A percentile compares a stretch with the other conserved stretches of the same genome.
These are phyloP conservation scores for Norana najaformis DNA, from an alignment of 2,888 invertebrate species.

Conservation along the genomic window DNA sequence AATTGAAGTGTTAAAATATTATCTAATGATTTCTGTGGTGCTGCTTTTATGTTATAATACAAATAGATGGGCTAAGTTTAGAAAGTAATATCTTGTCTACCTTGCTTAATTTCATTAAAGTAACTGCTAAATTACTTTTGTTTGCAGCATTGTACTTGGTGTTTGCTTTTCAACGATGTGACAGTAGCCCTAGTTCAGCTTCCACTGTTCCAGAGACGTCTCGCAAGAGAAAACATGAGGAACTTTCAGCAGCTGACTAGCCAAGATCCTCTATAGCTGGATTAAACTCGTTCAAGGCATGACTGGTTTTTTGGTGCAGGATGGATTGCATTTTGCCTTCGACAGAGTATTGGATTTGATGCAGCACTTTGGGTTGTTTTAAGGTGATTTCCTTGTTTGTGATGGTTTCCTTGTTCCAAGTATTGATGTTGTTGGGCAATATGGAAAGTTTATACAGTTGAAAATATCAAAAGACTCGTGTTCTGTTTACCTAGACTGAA, in stretches of 20 bases:
- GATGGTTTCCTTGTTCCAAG: background rate
- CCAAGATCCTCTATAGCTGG: background rate
- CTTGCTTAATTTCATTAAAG: background rate
- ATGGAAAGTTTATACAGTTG: background rate
- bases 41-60: no score
- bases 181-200: background rate
- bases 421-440: background rate
- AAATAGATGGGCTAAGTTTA: background rate
- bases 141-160: background rate
- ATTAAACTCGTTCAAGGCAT: background rate
- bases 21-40: no score
- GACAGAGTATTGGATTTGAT: background rate
- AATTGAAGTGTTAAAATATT: no score
- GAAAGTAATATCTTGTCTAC: background rate
- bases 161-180: constrained; percentile 13
- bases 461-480: background rate
- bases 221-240: constrained; percentile 5
- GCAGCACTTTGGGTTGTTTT: no score
- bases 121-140: background rate
- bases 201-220: background rate
- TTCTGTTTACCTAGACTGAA: background rate
- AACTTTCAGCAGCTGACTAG: background rate
- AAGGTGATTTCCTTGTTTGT: no score
- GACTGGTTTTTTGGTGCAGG: background rate
- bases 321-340: background rate